Percentiles rank a stretch among this genome's conserved stretches.
These are phyloP conservation scores for Apis laboriosa DNA, from an alignment of 1,140 invertebrate genomes.

Conservation along the genomic window DNA sequence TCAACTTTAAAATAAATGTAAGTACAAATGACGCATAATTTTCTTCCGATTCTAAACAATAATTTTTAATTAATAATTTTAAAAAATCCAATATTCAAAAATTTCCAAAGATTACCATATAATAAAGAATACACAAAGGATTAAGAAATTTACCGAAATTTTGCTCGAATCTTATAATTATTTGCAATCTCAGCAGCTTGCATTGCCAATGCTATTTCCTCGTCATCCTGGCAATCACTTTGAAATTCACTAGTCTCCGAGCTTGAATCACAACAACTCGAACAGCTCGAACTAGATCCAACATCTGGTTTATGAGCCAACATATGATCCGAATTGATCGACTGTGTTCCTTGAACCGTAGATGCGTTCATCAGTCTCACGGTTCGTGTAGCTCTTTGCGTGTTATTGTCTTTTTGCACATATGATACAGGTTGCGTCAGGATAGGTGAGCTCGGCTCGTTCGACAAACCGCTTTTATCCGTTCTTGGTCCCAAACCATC, in stretches of 20 bases:
- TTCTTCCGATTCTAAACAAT: no score
- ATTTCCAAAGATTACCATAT: not conserved
- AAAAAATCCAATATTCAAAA: no score
- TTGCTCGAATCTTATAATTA: conserved; percentile 88
- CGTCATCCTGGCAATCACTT: conserved; percentile 93
- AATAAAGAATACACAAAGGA: not conserved
- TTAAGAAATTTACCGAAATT: conserved; percentile 86
- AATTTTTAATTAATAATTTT: no score
- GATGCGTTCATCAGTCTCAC: conserved; percentile 59
- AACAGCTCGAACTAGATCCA: conserved; percentile 75
- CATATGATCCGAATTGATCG: conserved; percentile 57
- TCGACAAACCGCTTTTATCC: conserved; percentile 74
- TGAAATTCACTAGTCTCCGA: conserved; percentile 87
- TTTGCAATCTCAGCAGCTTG: conserved; percentile 92
- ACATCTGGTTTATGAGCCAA: conserved; percentile 62
- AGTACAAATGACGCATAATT: no score
- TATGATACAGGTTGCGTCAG: conserved; percentile 23
- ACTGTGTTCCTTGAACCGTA: conserved; percentile 42
- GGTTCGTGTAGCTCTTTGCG: conserved; percentile 36
- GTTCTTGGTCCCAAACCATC: conserved; percentile 78
- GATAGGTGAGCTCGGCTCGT: conserved; percentile 46
- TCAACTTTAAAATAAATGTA: no score
- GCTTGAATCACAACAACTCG: conserved; percentile 75
- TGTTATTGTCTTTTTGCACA: conserved; percentile 44
- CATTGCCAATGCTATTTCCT: conserved; percentile 92